Percentiles rank a stretch among this genome's conserved stretches.
Conservation (phyloP, 1,140 invertebrate species). For the Colletes gigas region DNA sequence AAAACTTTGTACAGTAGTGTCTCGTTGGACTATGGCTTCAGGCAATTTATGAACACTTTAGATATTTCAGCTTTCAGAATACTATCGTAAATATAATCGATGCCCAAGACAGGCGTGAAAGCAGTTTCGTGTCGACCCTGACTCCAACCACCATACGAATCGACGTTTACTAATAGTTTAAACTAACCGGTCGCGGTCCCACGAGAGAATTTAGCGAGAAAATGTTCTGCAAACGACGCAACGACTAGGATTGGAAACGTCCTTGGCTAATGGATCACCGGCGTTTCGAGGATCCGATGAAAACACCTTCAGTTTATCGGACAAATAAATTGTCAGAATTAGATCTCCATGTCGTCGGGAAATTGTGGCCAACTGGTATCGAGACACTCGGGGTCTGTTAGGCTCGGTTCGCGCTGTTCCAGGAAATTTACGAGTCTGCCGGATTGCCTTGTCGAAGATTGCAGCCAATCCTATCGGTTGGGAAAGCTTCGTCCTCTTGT, state of each 20-base stretch:
- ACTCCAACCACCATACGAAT: not conserved
- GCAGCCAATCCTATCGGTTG: conserved; percentile 66
- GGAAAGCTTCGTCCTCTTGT: conserved; percentile 44
- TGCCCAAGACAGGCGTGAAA: too few species aligned
- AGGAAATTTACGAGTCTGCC: conserved; percentile 56
- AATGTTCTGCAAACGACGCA: conserved; percentile 11
- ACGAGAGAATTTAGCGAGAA: conserved; percentile 6
- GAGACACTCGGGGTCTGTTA: conserved; percentile 50
- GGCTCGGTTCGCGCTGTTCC: conserved; percentile 48
- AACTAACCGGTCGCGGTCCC: not conserved
- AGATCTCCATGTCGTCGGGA: conserved; percentile 48
- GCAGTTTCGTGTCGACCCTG: not conserved
- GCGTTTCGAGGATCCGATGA: conserved; percentile 23
- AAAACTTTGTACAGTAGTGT: too few species aligned
- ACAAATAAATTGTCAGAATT: conserved; percentile 49
- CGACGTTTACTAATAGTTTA: not conserved
- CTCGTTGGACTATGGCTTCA: too few species aligned
- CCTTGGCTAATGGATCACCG: conserved; percentile 34
- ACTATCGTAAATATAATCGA: too few species aligned
- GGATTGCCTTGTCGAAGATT: conserved; percentile 72
- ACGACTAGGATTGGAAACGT: conserved; percentile 17
- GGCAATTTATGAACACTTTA: too few species aligned
- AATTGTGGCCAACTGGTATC: conserved; percentile 54
- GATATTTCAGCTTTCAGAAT: too few species aligned
- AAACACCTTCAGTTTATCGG: conserved; percentile 52